These are phyloP conservation scores for Callinectes sapidus DNA, from an alignment of 2,888 invertebrate genomes.

Conservation along the genomic window DNA sequence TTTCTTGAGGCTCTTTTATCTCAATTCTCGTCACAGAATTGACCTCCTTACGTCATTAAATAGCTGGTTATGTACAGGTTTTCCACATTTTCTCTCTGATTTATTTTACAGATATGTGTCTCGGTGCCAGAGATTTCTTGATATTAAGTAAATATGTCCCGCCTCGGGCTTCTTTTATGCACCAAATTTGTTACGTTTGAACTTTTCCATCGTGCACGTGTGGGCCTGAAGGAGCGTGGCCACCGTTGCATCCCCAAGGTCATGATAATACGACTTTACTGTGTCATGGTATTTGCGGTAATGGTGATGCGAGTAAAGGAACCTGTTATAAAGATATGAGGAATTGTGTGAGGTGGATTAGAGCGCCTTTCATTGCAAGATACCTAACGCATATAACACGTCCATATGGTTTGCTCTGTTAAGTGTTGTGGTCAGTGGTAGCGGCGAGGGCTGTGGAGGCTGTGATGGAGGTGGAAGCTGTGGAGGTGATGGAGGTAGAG, in stretches of 20 bases:
- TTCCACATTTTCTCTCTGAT: neutral
- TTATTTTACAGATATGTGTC: neutral
- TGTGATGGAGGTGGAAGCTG: neutral
- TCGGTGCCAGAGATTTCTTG: neutral
- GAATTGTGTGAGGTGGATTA: neutral
- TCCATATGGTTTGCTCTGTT: neutral
- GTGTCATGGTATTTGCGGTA: neutral
- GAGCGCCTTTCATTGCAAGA: neutral
- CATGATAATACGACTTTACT: slow-evolving; percentile 4
- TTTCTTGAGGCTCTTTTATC: neutral
- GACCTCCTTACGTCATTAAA: neutral
- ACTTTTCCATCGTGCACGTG: neutral
- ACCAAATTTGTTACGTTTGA: neutral
- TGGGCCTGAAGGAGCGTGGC: neutral
- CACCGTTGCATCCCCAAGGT: neutral
- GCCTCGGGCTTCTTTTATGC: neutral
- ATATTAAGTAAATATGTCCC: neutral
- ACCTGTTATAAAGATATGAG: neutral
- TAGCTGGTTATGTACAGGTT: slow-evolving; percentile 23
- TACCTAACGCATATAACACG: neutral
- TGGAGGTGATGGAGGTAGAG: neutral
- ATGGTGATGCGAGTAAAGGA: neutral
- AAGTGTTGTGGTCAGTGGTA: neutral
- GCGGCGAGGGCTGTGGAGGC: neutral
- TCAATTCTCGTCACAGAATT: neutral